These are phyloP conservation scores for Phaedon cochleariae DNA, from an alignment of 2,888 invertebrate genomes.

Conservation along the genomic window DNA sequence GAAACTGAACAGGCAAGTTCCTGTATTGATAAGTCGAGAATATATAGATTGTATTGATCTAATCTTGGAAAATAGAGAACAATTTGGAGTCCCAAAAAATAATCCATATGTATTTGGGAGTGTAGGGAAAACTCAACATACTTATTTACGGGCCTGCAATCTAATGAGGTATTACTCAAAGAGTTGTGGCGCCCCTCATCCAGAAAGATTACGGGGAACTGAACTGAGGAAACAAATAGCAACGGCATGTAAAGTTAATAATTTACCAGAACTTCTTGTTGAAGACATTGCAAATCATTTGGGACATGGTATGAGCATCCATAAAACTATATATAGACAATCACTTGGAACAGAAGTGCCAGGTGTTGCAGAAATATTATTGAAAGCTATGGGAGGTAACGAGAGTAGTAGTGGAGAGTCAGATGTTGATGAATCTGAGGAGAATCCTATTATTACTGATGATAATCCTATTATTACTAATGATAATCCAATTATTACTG, in stretches of 20 bases:
- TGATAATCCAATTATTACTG: no score
- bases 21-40: no score
- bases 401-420: no score
- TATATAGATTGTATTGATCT: constrained; percentile 16
- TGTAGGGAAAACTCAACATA: background rate
- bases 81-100: constrained; percentile 21
- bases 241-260: no score
- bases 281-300: no score
- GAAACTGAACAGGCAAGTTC: background rate
- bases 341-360: constrained; percentile 11
- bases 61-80: constrained; percentile 15
- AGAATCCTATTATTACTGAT: background rate
- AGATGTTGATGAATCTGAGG: constrained; percentile 1
- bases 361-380: constrained; percentile 12
- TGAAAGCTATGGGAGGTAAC: constrained; percentile 13
- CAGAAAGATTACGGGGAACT: constrained; percentile 35
- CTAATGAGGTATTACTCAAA: constrained; percentile 40
- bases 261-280: no score
- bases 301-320: background rate
- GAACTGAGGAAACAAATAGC: no score
- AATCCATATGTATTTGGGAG: constrained; percentile 32
- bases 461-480: background rate
- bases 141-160: constrained; percentile 41
- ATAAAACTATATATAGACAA: constrained; percentile 15
- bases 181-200: constrained; percentile 43